phyloP scores from a whole-genome alignment of 2,113 vertebrate genomes.

The Panthera uncia region DNA sequence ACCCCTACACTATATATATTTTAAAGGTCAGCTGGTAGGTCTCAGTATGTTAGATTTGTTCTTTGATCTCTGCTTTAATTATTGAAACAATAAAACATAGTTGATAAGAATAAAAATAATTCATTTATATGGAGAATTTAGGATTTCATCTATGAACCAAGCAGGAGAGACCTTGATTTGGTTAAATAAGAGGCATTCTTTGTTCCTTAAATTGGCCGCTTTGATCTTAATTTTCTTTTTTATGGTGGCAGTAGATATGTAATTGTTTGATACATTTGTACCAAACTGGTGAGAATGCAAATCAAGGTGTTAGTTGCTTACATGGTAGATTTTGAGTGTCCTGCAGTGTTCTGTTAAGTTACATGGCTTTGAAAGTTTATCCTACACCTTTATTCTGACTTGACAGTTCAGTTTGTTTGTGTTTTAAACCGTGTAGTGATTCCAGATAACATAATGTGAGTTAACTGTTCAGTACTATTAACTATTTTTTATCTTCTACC shows the following conservation, averaged over 20 bases:
- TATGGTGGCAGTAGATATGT: neutral
- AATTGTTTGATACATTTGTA: neutral
- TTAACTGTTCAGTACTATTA: neutral
- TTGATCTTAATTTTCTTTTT: neutral
- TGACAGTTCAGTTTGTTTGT: constrained; percentile 30
- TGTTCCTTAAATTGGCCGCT: neutral
- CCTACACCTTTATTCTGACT: neutral
- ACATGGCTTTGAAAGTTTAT: neutral
- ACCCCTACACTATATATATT: neutral
- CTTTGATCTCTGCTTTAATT: neutral
- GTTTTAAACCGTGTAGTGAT: constrained; percentile 21
- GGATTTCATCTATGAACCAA: neutral
- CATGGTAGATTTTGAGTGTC: neutral
- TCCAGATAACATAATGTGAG: neutral
- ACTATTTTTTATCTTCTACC: neutral
- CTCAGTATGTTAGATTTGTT: constrained; percentile 15
- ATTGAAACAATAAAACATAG: constrained; percentile 16
- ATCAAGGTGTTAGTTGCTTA: neutral
- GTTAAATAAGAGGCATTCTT: neutral
- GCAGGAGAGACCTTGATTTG: neutral
- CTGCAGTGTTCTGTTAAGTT: neutral
- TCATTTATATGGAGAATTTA: neutral
- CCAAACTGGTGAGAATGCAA: neutral
- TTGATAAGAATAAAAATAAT: neutral
- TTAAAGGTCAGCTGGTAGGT: neutral